Percentiles rank a stretch among this genome's conserved stretches.
phyloP scores from a whole-genome alignment of 2,888 invertebrate species.

The Calliopum simillimum region DNA sequence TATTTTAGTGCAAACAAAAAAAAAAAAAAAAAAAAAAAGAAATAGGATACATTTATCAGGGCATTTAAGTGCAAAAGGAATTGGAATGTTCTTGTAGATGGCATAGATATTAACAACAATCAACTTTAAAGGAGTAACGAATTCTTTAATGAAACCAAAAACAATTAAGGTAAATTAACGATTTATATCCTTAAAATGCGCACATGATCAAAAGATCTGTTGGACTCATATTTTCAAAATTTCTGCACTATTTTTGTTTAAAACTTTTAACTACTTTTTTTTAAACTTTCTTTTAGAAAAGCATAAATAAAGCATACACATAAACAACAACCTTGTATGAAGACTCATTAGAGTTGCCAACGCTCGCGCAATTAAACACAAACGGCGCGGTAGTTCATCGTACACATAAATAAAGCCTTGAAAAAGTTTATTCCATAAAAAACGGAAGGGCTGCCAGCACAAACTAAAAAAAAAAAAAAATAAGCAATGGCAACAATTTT shows the following conservation, averaged over 20 bases:
- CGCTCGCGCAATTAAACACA: conserved; percentile 66
- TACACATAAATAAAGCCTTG: conserved; percentile 54
- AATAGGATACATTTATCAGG: conserved; percentile 15
- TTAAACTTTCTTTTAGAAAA: conserved; percentile 6
- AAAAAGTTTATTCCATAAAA: conserved; percentile 54
- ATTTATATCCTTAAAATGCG: conserved; percentile 1
- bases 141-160: not conserved
- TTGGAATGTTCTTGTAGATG: not conserved
- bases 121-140: not conserved
- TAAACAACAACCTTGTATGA: conserved; percentile 23
- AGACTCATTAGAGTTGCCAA: conserved; percentile 34
- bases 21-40: too few relatives aligned
- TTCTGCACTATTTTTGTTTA: not conserved
- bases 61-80: not conserved
- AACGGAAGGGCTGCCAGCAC: conserved; percentile 44
- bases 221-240: too few relatives aligned
- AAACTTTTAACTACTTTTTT: not conserved
- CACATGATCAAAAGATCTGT: too few relatives aligned
- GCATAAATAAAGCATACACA: conserved; percentile 9
- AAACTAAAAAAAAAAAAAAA: not conserved
- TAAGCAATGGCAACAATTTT: conserved; percentile 29
- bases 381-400: conserved; percentile 56
- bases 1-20: conserved; percentile 22
- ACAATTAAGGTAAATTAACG: conserved; percentile 1
- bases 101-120: not conserved